These are phyloP conservation scores for Drosophila neutralis DNA, from an alignment of 2,888 invertebrate species.

Conservation along the genomic window DNA sequence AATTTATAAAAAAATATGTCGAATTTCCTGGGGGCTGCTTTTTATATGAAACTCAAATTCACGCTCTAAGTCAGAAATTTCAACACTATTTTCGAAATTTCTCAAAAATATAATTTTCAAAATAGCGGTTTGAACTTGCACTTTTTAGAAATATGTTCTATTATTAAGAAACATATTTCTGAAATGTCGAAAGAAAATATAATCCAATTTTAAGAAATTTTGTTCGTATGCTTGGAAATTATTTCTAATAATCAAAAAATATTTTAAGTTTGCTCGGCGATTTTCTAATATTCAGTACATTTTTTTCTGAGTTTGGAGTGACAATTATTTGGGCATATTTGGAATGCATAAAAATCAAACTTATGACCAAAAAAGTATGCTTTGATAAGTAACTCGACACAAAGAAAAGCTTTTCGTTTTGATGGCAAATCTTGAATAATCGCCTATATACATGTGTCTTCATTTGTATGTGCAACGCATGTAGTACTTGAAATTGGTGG, in stretches of 20 bases:
- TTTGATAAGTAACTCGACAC: neutral
- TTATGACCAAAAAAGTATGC: conserved; percentile 17
- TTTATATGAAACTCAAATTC: neutral
- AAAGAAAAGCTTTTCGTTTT: neutral
- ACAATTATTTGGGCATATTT: neutral
- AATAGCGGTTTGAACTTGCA: too few relatives aligned
- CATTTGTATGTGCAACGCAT: neutral
- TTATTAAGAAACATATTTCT: neutral
- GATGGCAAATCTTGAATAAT: neutral
- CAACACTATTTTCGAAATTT: neutral
- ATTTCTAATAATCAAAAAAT: neutral
- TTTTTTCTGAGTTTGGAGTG: neutral
- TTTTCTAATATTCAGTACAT: neutral
- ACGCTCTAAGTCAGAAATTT: neutral
- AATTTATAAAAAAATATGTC: too few relatives aligned
- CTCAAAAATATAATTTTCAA: too few relatives aligned
- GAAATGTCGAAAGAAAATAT: neutral
- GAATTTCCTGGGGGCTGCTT: neutral
- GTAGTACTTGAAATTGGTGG: neutral
- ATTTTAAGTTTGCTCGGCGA: neutral
- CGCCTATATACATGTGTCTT: neutral
- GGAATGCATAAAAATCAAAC: neutral
- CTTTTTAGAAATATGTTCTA: neutral
- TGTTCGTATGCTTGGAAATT: neutral
- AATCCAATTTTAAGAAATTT: neutral